Conservation (phyloP, 2,888 invertebrate genomes). For the Muscina levida region DNA sequence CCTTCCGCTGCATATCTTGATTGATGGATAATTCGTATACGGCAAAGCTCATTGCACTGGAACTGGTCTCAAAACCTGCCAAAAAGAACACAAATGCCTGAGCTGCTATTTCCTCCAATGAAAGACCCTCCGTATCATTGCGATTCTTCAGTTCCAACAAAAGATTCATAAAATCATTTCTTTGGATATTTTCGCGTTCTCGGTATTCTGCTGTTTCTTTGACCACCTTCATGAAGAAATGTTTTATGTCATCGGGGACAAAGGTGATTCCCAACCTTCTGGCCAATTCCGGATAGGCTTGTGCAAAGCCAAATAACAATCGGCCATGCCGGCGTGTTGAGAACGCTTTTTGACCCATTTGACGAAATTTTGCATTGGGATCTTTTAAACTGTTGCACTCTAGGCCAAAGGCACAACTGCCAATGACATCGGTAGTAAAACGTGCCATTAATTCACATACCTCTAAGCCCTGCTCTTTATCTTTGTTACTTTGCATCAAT, state of each 20-base stretch:
- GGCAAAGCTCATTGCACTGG: conserved; percentile 79
- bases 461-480: conserved; percentile 75
- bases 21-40: conserved; percentile 71
- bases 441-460: conserved; percentile 79
- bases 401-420: conserved; percentile 80
- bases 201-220: conserved; percentile 58
- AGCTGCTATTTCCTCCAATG: conserved; percentile 80
- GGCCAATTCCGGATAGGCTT: conserved; percentile 62
- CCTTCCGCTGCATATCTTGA: conserved; percentile 69
- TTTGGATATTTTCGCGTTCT: conserved; percentile 73
- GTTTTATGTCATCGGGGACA: conserved; percentile 63
- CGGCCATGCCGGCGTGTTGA: conserved; percentile 57
- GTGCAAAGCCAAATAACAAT: conserved; percentile 53
- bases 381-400: conserved; percentile 79
- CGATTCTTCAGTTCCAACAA: conserved; percentile 80
- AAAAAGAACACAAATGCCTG: conserved; percentile 82
- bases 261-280: conserved; percentile 62
- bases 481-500: conserved; percentile 71
- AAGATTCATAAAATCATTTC: conserved; percentile 83
- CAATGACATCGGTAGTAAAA: conserved; percentile 81
- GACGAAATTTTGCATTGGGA: conserved; percentile 76
- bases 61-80: conserved; percentile 82
- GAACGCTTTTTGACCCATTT: conserved; percentile 67
- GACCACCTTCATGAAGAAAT: conserved; percentile 78
- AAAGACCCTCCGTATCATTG: conserved; percentile 67